These are phyloP conservation scores for Gallirallus australis DNA, from an alignment of 2,797 vertebrate species.

Conservation along the genomic window DNA sequence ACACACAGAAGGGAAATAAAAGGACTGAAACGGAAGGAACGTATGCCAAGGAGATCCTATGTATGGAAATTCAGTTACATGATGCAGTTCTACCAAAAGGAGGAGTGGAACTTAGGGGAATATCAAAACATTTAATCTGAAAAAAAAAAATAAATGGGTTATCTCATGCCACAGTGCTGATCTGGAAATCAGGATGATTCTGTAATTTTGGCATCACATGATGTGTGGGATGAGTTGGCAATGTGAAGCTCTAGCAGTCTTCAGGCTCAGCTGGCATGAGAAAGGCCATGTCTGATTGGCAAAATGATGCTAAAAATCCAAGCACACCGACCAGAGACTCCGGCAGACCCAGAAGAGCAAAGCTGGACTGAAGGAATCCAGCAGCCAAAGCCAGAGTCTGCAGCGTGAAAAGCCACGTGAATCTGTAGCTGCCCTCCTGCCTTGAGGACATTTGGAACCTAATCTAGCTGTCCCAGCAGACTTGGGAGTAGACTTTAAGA, in stretches of 20 bases:
- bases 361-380: not conserved
- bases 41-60: not conserved
- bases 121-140: not conserved
- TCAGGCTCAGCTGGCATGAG: not conserved
- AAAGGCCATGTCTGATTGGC: not conserved
- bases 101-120: not conserved
- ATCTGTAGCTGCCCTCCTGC: not conserved
- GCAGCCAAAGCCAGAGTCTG: not conserved
- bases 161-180: not conserved
- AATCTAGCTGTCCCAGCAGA: not conserved
- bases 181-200: not conserved
- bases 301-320: not conserved
- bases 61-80: not conserved
- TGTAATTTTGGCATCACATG: not conserved
- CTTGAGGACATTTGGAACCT: not conserved
- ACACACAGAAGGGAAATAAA: slow-evolving; percentile 1
- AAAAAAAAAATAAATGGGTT: not conserved
- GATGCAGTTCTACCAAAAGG: not conserved
- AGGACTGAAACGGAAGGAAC: not conserved
- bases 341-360: not conserved
- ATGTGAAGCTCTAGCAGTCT: not conserved
- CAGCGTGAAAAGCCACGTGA: not conserved
- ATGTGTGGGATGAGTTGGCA: not conserved
- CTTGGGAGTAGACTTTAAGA: not conserved
- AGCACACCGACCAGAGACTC: not conserved